phyloP scores from a whole-genome alignment of 2,797 vertebrate genomes.

The Protonibea diacanthus region DNA sequence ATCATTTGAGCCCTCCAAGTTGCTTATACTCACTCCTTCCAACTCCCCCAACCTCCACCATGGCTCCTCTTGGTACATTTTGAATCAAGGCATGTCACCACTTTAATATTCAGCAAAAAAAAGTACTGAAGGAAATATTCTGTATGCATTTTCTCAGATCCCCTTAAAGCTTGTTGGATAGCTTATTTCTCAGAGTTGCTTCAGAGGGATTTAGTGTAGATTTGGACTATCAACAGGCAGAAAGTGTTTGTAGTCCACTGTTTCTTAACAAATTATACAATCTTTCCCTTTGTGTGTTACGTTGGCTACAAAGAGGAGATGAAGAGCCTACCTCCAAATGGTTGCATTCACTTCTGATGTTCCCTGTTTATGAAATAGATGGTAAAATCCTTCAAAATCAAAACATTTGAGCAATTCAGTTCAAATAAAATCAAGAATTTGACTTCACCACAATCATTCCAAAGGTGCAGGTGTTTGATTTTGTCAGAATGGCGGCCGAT shows the following conservation, averaged over 20 bases:
- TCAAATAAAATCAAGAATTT: constrained; percentile 8
- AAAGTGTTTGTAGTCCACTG: constrained; percentile 32
- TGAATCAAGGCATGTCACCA: constrained; percentile 52
- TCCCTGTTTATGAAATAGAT: not conserved
- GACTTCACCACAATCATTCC: constrained; percentile 2
- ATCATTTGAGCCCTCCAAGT: constrained; percentile 56
- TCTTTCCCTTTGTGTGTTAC: constrained; percentile 16
- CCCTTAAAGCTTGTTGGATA: constrained; percentile 41
- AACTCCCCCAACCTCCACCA: constrained; percentile 10
- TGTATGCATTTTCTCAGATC: constrained; percentile 47
- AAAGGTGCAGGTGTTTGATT: constrained; percentile 29
- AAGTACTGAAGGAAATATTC: constrained; percentile 41
- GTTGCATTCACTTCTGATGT: not conserved
- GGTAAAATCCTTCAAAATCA: constrained; percentile 11
- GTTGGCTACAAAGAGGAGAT: constrained; percentile 10
- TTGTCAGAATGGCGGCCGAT: constrained; percentile 24
- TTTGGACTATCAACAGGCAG: constrained; percentile 40
- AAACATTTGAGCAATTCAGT: constrained; percentile 30
- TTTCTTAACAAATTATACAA: constrained; percentile 17
- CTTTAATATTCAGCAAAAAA: constrained; percentile 56
- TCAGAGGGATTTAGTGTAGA: constrained; percentile 53
- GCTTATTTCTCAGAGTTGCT: constrained; percentile 45
- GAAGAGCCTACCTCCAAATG: not conserved
- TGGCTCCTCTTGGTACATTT: constrained; percentile 51
- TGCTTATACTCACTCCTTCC: constrained; percentile 9